phyloP scores from a whole-genome alignment of 1,140 invertebrate species.

The Lordiphosa collinella region DNA sequence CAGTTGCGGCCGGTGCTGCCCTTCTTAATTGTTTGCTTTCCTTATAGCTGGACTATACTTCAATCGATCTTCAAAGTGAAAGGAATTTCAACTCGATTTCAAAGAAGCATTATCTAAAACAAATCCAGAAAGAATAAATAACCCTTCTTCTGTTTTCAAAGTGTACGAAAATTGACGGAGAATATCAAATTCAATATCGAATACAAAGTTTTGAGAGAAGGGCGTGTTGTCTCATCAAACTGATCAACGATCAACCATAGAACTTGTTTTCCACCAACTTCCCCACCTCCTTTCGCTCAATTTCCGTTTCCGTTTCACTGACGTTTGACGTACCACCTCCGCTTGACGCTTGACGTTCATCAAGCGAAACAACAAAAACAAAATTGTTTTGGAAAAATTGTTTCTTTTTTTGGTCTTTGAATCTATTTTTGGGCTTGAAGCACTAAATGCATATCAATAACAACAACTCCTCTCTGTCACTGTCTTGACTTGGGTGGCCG shows the following conservation, averaged over 20 bases:
- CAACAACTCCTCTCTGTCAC: constrained; percentile 27
- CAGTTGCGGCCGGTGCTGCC: no score
- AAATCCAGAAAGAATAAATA: no score
- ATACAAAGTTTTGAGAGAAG: neutral
- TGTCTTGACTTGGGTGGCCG: constrained; percentile 46
- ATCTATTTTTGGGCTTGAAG: constrained; percentile 34
- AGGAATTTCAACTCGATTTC: no score
- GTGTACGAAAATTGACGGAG: no score
- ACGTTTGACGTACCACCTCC: constrained; percentile 11
- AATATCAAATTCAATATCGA: neutral
- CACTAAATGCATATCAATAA: constrained; percentile 49
- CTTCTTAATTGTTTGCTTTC: no score
- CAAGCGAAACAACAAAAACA: constrained; percentile 1
- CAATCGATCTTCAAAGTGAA: no score
- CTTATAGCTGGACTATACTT: no score
- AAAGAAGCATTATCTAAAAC: no score
- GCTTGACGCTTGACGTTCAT: constrained; percentile 1
- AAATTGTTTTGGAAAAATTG: constrained; percentile 47
- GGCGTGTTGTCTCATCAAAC: no score
- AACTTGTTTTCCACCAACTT: no score
- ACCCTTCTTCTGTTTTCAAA: no score
- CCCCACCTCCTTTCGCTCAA: neutral
- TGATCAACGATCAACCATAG: no score
- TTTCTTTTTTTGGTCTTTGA: constrained; percentile 42
- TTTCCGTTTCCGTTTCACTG: constrained; percentile 21